A percentile compares a stretch with the other conserved stretches of the same genome.
Evolutionary conservation across 1,140 invertebrate genomes (phyloP).

Genomic region (Drosophila parabipectinata): DNA sequence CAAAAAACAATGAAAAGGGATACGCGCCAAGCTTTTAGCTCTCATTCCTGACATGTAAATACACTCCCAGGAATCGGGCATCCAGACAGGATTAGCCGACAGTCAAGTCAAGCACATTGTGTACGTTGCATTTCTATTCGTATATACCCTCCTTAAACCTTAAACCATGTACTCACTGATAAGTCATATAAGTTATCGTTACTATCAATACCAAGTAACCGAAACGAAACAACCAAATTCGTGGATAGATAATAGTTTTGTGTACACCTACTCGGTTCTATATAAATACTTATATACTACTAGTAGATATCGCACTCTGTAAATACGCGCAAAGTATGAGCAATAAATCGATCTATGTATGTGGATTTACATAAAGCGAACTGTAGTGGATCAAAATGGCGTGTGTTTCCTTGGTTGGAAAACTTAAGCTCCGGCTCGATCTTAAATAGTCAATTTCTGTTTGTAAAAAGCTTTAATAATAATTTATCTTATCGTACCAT

Average conservation of each 20-base stretch:
- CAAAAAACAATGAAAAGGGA: slow-evolving; percentile 18
- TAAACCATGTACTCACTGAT: slow-evolving; percentile 55
- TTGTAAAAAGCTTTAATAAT: slow-evolving; percentile 40
- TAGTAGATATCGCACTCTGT: slow-evolving; percentile 54
- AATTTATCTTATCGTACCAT: slow-evolving; percentile 31
- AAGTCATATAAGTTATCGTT: slow-evolving; percentile 59
- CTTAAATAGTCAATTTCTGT: background rate
- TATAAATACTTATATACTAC: slow-evolving; percentile 18
- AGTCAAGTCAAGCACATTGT: slow-evolving; percentile 47
- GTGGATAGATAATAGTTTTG: slow-evolving; percentile 29
- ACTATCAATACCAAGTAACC: slow-evolving; percentile 48
- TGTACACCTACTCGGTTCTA: slow-evolving; percentile 25
- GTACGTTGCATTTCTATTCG: slow-evolving; percentile 67
- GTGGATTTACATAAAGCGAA: slow-evolving; percentile 29
- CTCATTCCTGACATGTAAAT: slow-evolving; percentile 59
- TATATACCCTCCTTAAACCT: slow-evolving; percentile 21
- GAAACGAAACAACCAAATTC: slow-evolving; percentile 28
- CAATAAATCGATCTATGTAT: slow-evolving; percentile 65
- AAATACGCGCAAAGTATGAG: slow-evolving; percentile 73
- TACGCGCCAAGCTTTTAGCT: background rate
- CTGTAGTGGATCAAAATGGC: background rate
- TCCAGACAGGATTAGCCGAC: background rate
- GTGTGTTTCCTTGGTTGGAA: no score
- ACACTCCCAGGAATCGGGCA: slow-evolving; percentile 18
- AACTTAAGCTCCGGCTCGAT: background rate